A percentile compares a stretch with the other conserved stretches of the same genome.
These are phyloP conservation scores for Petrophora chlorosata DNA, from an alignment of 2,888 invertebrate genomes.

Conservation along the genomic window DNA sequence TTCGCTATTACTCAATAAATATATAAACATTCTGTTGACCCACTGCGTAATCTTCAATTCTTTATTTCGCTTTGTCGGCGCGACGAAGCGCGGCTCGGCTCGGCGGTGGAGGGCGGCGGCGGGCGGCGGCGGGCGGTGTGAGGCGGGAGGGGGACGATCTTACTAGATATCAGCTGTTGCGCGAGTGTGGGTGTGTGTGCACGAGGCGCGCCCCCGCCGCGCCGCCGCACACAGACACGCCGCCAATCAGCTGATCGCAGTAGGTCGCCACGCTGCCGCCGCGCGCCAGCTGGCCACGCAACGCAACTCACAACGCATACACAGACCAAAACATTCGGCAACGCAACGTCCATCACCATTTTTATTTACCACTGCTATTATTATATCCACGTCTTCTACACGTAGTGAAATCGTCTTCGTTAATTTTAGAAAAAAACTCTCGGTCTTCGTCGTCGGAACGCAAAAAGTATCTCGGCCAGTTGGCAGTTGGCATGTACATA, in stretches of 20 bases:
- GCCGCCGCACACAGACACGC: conserved; percentile 34
- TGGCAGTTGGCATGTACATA: conserved; percentile 27
- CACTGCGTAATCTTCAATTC: conserved; percentile 15
- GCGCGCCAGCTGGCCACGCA: conserved; percentile 14
- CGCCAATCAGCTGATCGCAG: conserved; percentile 78
- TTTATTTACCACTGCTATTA: conserved; percentile 4
- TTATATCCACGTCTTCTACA: conserved; percentile 3
- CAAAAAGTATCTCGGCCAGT: conserved; percentile 24
- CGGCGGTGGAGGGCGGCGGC: conserved; percentile 2
- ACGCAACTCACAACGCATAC: conserved; percentile 28
- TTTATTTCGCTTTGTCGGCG: conserved; percentile 19
- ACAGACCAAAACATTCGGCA: conserved; percentile 26
- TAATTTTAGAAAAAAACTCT: conserved; percentile 11
- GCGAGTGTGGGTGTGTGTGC: conserved; percentile 39
- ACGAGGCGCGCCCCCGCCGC: conserved; percentile 48
- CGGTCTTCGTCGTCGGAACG: conserved; percentile 9
- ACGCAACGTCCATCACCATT: conserved; percentile 16
- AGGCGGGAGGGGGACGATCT: conserved; percentile 2
- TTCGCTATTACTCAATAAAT: conserved; percentile 15
- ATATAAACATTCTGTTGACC: conserved; percentile 26
- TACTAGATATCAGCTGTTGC: conserved; percentile 52
- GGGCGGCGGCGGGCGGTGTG: conserved; percentile 5
- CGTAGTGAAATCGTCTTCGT: conserved; percentile 9
- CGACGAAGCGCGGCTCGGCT: conserved; percentile 1
- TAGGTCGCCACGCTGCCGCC: conserved; percentile 51